phyloP scores from a whole-genome alignment of 1,140 invertebrate species.

The Aphis gossypii region DNA sequence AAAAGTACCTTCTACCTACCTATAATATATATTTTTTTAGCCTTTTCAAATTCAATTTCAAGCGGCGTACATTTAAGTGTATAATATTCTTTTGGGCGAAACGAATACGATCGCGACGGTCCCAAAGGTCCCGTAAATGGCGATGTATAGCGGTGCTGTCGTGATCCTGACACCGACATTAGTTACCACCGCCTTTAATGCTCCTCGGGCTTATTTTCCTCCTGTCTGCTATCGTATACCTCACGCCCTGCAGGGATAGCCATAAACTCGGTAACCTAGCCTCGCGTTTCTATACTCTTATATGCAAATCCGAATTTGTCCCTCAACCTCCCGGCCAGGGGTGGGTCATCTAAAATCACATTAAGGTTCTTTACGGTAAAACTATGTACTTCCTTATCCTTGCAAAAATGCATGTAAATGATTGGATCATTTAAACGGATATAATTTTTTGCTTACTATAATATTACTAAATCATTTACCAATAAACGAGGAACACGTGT shows the following conservation, averaged over 20 bases:
- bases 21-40: constrained; percentile 9
- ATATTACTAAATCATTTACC: not conserved
- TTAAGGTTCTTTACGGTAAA: constrained; percentile 22
- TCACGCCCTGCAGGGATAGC: not conserved
- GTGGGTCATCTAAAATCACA: constrained; percentile 38
- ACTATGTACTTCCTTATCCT: not conserved
- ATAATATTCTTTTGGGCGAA: constrained; percentile 57
- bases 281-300: not conserved
- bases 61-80: constrained; percentile 52
- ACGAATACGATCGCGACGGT: constrained; percentile 45
- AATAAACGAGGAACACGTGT: not conserved
- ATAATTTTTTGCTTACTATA: not conserved
- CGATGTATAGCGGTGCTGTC: constrained; percentile 52
- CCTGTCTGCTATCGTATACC: not conserved
- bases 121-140: constrained; percentile 57
- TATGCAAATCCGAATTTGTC: constrained; percentile 38
- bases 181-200: constrained; percentile 55
- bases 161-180: constrained; percentile 56
- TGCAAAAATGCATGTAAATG: not conserved
- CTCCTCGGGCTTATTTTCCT: constrained; percentile 48
- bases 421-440: not conserved
- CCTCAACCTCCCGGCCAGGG: not conserved
- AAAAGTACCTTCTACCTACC: not conserved
- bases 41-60: constrained; percentile 52
- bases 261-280: constrained; percentile 27